Conservation (phyloP, 2,797 vertebrate species). For the Otolemur crassicaudatus region DNA sequence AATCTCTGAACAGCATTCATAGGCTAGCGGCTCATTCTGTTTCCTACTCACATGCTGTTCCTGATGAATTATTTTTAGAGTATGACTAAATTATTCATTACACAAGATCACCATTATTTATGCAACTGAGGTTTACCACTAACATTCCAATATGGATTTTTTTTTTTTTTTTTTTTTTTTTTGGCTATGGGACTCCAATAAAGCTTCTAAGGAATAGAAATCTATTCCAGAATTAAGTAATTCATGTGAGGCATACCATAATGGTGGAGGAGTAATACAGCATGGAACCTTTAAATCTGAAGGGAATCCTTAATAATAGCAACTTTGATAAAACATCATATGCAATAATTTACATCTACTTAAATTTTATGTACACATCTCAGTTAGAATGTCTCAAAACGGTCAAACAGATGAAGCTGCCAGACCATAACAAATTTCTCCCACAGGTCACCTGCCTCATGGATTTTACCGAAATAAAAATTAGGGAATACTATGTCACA, state of each 20-base stretch:
- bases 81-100: constrained; percentile 77
- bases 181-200: constrained; percentile 67
- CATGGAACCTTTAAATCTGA: constrained; percentile 83
- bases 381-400: constrained; percentile 79
- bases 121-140: constrained; percentile 77
- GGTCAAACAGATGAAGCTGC: constrained; percentile 79
- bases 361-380: constrained; percentile 83
- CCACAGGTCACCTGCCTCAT: constrained; percentile 79
- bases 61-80: constrained; percentile 74
- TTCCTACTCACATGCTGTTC: constrained; percentile 42
- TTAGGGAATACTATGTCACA: constrained; percentile 75
- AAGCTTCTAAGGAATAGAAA: constrained; percentile 73
- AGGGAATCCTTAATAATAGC: constrained; percentile 83
- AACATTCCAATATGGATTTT: constrained; percentile 66
- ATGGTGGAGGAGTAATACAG: neutral
- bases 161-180: constrained; percentile 57
- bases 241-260: constrained; percentile 58
- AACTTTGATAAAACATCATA: constrained; percentile 85
- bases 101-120: constrained; percentile 70
- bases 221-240: constrained; percentile 76
- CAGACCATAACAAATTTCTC: constrained; percentile 83
- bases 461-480: constrained; percentile 83
- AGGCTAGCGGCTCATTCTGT: constrained; percentile 8
- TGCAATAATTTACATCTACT: constrained; percentile 83
- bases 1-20: neutral